phyloP scores from a whole-genome alignment of 2,797 vertebrate species.

The Lepilemur ruficaudatus region DNA sequence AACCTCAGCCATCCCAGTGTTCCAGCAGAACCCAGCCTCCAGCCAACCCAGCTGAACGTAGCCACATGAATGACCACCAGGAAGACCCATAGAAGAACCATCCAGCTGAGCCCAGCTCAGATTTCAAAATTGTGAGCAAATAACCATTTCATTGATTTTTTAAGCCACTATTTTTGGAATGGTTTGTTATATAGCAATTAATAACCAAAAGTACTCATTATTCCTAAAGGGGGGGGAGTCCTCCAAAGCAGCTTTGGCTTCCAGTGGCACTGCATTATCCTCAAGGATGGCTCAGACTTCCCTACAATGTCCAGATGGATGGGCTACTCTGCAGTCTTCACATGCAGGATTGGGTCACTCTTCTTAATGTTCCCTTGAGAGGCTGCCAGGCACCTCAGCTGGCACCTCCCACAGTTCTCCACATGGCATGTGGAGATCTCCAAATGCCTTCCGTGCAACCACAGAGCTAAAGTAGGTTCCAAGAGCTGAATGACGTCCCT shows the following conservation, averaged over 20 bases:
- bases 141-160: not conserved
- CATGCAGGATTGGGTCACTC: not conserved
- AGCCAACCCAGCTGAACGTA: not conserved
- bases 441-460: not conserved
- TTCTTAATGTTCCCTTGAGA: not conserved
- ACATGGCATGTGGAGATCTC: not conserved
- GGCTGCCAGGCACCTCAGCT: not conserved
- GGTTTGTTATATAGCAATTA: not conserved
- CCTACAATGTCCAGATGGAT: not conserved
- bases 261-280: not conserved
- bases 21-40: not conserved
- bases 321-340: not conserved
- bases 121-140: not conserved
- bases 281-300: not conserved
- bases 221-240: not conserved
- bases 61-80: not conserved
- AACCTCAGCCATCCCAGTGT: not conserved
- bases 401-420: not conserved
- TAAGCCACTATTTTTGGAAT: not conserved
- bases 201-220: not conserved
- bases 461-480: not conserved
- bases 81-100: not conserved
- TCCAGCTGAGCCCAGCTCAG: not conserved
- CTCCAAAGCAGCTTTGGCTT: not conserved
- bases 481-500: not conserved